A percentile compares a stretch with the other conserved stretches of the same genome.
These are phyloP conservation scores for Plagiodera versicolora DNA, from an alignment of 2,888 invertebrate species.

Conservation along the genomic window DNA sequence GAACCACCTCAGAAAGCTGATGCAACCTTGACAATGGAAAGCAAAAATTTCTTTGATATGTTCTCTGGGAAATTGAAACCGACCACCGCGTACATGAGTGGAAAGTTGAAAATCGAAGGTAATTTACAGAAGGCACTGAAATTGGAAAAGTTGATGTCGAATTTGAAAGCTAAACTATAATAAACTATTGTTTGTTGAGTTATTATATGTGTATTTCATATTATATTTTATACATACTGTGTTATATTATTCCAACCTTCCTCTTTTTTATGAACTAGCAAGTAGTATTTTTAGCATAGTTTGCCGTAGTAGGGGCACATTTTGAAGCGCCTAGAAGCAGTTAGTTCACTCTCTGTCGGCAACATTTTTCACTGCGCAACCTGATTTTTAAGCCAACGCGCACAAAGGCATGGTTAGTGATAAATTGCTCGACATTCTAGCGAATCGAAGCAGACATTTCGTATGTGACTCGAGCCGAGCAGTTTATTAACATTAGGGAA, in stretches of 20 bases:
- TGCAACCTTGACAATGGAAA: constrained; percentile 83
- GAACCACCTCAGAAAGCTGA: constrained; percentile 72
- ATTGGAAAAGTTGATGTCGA: constrained; percentile 85
- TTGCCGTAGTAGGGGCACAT: no score
- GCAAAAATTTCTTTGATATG: constrained; percentile 77
- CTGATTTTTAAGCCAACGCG: no score
- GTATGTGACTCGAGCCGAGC: no score
- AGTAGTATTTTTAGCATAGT: no score
- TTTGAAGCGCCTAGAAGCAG: no score
- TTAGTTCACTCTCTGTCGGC: no score
- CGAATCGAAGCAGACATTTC: no score
- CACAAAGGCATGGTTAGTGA: no score
- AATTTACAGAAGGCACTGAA: constrained; percentile 94
- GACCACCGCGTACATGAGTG: constrained; percentile 92
- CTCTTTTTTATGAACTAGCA: no score
- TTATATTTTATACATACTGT: not conserved
- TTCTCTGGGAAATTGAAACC: constrained; percentile 88
- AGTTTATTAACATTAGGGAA: no score
- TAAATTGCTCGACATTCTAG: no score
- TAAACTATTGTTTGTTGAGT: not conserved
- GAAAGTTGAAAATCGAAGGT: constrained; percentile 91
- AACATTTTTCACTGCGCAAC: no score
- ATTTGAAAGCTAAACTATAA: constrained; percentile 68
- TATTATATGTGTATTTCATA: constrained; percentile 2
- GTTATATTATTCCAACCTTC: not conserved